phyloP scores from a whole-genome alignment of 2,113 vertebrate species.

The Melanerpes aurifrons region DNA sequence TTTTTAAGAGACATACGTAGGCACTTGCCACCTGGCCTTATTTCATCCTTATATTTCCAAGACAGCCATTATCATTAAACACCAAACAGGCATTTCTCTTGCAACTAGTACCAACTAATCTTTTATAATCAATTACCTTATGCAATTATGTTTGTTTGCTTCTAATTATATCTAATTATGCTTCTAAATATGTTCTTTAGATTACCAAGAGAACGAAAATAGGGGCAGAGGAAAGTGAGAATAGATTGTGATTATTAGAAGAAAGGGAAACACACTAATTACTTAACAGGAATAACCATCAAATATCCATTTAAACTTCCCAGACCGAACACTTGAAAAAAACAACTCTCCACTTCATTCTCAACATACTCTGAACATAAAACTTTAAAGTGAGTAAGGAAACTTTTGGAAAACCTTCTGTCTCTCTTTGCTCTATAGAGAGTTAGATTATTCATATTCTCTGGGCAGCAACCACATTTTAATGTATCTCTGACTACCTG shows the following conservation, averaged over 20 bases:
- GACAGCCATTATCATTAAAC: slow-evolving; percentile 31
- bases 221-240: slow-evolving; percentile 57
- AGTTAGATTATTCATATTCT: not conserved
- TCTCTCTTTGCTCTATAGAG: not conserved
- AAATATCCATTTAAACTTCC: slow-evolving; percentile 69
- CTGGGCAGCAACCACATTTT: slow-evolving; percentile 14
- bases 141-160: slow-evolving; percentile 77
- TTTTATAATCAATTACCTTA: slow-evolving; percentile 66
- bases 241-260: slow-evolving; percentile 73
- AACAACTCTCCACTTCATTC: slow-evolving; percentile 49
- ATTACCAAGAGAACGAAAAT: slow-evolving; percentile 71
- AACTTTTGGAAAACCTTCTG: slow-evolving; percentile 14
- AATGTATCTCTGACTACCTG: not conserved
- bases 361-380: not conserved
- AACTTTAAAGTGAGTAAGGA: slow-evolving; percentile 26
- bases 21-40: not conserved
- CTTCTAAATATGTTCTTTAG: slow-evolving; percentile 79
- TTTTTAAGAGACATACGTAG: not conserved
- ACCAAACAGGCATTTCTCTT: not conserved
- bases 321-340: slow-evolving; percentile 42
- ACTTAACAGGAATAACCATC: slow-evolving; percentile 66
- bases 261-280: slow-evolving; percentile 77
- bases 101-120: slow-evolving; percentile 51
- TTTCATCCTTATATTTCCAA: not conserved
- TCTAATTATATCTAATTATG: slow-evolving; percentile 81